Conservation (phyloP, 2,797 vertebrate species). For the Pristis pectinata region DNA sequence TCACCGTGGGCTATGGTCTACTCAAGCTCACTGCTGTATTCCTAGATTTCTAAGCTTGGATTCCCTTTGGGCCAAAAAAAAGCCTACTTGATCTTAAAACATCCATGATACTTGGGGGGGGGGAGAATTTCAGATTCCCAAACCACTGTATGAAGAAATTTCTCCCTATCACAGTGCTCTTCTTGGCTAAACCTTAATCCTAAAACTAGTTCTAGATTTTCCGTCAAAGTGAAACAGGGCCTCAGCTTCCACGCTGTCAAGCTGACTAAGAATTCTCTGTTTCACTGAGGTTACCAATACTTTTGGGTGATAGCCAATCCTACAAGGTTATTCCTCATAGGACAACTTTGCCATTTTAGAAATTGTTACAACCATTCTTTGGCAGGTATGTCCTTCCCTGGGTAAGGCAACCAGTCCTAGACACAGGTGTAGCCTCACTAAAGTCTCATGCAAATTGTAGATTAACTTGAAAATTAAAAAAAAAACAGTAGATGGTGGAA, state of each 20-base stretch:
- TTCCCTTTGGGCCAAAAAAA: no score
- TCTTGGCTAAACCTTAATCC: neutral
- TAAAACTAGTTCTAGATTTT: neutral
- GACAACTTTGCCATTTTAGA: neutral
- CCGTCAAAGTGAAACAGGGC: neutral
- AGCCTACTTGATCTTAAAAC: no score
- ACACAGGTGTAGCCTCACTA: neutral
- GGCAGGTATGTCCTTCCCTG: neutral
- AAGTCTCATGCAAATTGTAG: neutral
- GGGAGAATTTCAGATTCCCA: neutral
- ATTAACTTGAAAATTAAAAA: no score
- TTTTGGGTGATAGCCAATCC: neutral
- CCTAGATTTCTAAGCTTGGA: no score
- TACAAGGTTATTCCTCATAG: neutral
- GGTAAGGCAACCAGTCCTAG: neutral
- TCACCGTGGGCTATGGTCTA: no score
- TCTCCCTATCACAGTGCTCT: neutral
- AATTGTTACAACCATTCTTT: neutral
- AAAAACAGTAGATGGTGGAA: no score
- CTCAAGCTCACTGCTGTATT: no score
- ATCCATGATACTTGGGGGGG: no score
- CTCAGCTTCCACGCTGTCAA: neutral
- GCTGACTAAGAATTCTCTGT: no score
- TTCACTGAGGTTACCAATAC: neutral
- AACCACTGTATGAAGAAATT: neutral